Percentiles rank a stretch among this genome's conserved stretches.
Evolutionary conservation across 2,113 vertebrate genomes (phyloP).

Genomic region (Equus quagga): DNA sequence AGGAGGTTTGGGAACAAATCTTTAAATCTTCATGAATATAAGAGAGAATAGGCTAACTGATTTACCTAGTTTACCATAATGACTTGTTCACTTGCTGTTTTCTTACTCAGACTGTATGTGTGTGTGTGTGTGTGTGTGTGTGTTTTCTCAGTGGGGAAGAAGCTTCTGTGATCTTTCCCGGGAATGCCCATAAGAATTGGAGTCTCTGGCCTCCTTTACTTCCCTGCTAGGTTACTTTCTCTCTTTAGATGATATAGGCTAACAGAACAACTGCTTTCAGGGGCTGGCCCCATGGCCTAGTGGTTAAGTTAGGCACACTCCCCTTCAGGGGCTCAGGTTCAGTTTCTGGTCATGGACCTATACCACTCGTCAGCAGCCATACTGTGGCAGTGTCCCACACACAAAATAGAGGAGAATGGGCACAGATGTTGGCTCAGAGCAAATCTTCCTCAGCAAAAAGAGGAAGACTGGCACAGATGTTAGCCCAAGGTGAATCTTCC

Average conservation of each 20-base stretch:
- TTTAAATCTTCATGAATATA: neutral
- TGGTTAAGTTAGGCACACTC: too few species aligned
- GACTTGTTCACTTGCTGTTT: neutral
- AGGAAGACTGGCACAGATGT: too few species aligned
- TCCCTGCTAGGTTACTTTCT: neutral
- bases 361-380: too few species aligned
- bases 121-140: neutral
- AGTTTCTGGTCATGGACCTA: too few species aligned
- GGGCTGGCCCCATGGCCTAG: too few species aligned
- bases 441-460: too few species aligned
- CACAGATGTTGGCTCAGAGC: too few species aligned
- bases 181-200: neutral
- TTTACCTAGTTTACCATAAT: neutral
- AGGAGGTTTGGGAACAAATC: neutral
- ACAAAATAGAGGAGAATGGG: too few species aligned
- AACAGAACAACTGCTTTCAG: neutral
- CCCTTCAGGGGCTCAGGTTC: too few species aligned
- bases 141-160: neutral
- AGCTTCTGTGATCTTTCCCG: neutral
- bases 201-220: neutral
- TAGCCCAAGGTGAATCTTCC: too few species aligned
- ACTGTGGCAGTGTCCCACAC: too few species aligned
- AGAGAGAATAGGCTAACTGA: neutral
- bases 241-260: slow-evolving; percentile 12
- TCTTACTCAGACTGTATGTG: neutral